A percentile compares a stretch with the other conserved stretches of the same genome.
Evolutionary conservation across 2,797 vertebrate genomes (phyloP).

Genomic region (Acrossocheilus fasciatus): DNA sequence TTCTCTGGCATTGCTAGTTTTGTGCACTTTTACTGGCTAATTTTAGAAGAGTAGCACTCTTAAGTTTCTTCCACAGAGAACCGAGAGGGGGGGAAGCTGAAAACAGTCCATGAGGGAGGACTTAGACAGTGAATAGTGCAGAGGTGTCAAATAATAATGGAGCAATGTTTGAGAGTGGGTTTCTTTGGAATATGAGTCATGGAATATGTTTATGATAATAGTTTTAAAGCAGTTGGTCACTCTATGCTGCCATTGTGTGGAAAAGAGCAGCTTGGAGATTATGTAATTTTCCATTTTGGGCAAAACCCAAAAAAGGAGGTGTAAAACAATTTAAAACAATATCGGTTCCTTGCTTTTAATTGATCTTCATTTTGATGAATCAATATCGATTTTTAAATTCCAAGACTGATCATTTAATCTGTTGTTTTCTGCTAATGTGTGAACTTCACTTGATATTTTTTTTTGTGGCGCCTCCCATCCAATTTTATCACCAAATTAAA

Average conservation of each 20-base stretch:
- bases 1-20: conserved; percentile 40
- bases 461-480: neutral
- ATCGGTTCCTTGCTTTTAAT: neutral
- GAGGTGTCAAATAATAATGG: neutral
- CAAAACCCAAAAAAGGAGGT: neutral
- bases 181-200: conserved; percentile 2
- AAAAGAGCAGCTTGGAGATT: neutral
- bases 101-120: neutral
- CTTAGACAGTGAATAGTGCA: neutral
- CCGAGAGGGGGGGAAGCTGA: neutral
- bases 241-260: neutral
- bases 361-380: neutral
- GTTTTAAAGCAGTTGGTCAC: neutral
- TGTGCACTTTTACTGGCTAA: conserved; percentile 40
- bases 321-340: too few species aligned
- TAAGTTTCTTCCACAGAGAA: conserved; percentile 32
- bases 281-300: neutral
- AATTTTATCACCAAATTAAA: neutral
- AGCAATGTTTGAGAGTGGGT: neutral
- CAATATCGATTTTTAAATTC: neutral
- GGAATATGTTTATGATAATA: neutral
- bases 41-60: conserved; percentile 18
- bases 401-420: neutral
- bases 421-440: neutral
- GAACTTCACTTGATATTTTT: neutral